Evolutionary conservation across 2,113 vertebrate genomes (phyloP).

Genomic region (Pristiophorus japonicus): DNA sequence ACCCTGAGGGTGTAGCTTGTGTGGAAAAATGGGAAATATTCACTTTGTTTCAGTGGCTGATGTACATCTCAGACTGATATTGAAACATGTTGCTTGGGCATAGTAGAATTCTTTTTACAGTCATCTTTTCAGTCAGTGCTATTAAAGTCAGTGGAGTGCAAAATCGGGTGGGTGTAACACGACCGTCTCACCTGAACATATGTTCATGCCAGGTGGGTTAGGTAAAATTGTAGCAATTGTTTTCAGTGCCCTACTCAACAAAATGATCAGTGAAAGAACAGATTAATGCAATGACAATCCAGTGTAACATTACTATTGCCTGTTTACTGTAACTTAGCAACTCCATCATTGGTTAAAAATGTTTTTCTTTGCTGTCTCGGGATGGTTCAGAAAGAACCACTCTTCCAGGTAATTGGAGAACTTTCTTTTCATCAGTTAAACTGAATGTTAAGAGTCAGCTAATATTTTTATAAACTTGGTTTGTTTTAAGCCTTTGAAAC

Average conservation of each 20-base stretch:
- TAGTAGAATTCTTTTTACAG: neutral
- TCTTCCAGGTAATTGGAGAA: conserved; percentile 10
- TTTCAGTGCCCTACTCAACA: neutral
- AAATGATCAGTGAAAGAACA: neutral
- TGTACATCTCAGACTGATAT: neutral
- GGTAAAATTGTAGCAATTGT: neutral
- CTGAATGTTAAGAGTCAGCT: neutral
- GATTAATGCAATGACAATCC: neutral
- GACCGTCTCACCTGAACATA: neutral
- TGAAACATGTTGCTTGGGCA: neutral
- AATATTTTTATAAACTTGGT: neutral
- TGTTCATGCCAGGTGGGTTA: neutral
- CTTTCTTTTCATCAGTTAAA: neutral
- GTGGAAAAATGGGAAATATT: neutral
- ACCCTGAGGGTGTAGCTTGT: neutral
- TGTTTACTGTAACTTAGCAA: conserved; percentile 14
- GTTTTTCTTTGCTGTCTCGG: neutral
- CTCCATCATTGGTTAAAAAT: neutral
- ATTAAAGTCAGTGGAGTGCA: neutral
- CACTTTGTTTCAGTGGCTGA: neutral
- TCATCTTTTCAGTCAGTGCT: neutral
- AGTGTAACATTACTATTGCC: neutral
- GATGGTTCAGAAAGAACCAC: too few species aligned
- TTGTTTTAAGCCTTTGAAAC: conserved; percentile 21
- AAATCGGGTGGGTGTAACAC: neutral